phyloP scores from a whole-genome alignment of 2,113 vertebrate species.

The Notarius quadriscutis region DNA sequence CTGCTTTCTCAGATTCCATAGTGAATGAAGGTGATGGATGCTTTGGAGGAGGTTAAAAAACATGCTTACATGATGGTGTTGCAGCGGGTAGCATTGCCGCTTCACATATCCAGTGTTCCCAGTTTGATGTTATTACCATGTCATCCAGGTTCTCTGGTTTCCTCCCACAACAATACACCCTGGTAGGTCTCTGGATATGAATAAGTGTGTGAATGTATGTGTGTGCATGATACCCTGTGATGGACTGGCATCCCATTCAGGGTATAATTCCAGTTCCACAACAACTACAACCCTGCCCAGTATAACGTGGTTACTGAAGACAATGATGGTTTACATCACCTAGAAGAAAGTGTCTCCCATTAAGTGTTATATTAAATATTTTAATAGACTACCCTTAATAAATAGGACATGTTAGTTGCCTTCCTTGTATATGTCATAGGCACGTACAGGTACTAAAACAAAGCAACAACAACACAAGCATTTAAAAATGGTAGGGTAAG shows the following conservation, averaged over 20 bases:
- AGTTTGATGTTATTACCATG: background rate
- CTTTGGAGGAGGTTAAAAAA: background rate
- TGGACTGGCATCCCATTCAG: background rate
- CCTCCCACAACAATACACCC: background rate
- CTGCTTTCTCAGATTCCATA: background rate
- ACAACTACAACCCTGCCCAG: background rate
- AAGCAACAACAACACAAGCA: background rate
- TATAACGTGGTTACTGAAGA: background rate
- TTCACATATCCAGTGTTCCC: background rate
- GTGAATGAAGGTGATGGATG: background rate
- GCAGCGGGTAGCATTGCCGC: background rate
- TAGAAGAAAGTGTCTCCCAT: too few species aligned
- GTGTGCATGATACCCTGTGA: background rate
- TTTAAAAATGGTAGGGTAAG: background rate
- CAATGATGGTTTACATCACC: background rate
- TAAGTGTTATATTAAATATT: background rate
- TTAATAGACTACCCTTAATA: background rate
- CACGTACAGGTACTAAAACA: too few species aligned
- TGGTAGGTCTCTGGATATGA: background rate
- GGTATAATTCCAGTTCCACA: background rate
- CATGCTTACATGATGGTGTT: background rate
- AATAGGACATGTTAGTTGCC: background rate
- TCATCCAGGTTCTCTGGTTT: constrained; percentile 16
- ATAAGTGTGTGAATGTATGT: background rate
- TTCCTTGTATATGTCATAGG: background rate